phyloP scores from a whole-genome alignment of 2,797 vertebrate species.

The Pseudochirops corinnae region DNA sequence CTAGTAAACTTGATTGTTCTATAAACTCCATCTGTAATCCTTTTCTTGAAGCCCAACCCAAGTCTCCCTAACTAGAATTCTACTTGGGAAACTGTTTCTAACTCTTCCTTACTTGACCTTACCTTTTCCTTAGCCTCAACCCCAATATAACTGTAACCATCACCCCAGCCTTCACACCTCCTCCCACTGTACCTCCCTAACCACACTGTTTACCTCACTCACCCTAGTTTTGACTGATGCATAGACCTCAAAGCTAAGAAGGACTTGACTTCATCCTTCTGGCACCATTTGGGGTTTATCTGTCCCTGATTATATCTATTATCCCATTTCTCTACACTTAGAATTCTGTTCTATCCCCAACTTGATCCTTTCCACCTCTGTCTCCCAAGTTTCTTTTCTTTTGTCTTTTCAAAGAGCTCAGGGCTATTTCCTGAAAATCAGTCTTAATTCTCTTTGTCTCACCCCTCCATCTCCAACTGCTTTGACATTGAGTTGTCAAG shows the following conservation, averaged over 20 bases:
- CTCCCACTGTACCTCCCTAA: neutral
- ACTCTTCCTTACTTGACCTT: neutral
- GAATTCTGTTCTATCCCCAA: no score
- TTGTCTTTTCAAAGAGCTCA: neutral
- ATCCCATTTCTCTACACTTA: neutral
- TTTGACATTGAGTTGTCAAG: neutral
- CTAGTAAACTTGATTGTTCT: neutral
- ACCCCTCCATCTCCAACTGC: neutral
- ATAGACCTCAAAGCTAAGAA: neutral
- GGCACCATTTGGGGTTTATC: neutral
- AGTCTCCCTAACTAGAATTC: neutral
- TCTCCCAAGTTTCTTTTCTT: neutral
- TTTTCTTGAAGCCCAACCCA: neutral
- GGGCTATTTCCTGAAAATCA: neutral
- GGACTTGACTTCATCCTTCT: neutral
- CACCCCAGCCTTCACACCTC: neutral
- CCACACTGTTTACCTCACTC: neutral
- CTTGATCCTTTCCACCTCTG: neutral
- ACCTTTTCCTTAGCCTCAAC: neutral
- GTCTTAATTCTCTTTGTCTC: neutral
- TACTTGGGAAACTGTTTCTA: neutral
- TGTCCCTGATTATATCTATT: accelerated
- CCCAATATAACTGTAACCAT: neutral
- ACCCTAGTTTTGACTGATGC: neutral
- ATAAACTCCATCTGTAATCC: neutral